A percentile compares a stretch with the other conserved stretches of the same genome.
Evolutionary conservation across 1,140 invertebrate genomes (phyloP).

Genomic region (Aphaenogaster floridana): DNA sequence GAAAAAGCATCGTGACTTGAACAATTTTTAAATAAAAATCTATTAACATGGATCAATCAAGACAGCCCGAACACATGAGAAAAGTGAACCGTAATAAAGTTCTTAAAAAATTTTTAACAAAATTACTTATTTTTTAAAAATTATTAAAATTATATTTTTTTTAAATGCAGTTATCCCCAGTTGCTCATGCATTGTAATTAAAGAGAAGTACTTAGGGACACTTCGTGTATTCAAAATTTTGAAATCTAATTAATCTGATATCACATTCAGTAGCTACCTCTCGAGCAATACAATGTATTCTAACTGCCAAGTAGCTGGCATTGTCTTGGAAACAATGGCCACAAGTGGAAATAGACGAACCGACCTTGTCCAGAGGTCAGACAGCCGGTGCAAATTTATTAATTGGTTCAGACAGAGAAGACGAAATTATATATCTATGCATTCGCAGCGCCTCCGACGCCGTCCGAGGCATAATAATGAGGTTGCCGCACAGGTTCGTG

Average conservation of each 20-base stretch:
- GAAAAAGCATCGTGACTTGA: not conserved
- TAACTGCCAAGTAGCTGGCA: conserved; percentile 77
- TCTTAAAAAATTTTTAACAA: not conserved
- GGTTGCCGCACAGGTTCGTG: conserved; percentile 52
- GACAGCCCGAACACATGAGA: not conserved
- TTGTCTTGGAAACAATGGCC: conserved; percentile 77
- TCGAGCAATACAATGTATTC: conserved; percentile 75
- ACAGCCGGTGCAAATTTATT: conserved; percentile 79
- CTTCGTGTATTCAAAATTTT: conserved; percentile 47
- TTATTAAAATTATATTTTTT: not conserved
- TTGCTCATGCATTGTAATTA: not conserved
- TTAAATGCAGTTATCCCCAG: no score
- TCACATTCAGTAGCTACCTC: conserved; percentile 66
- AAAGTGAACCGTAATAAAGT: not conserved
- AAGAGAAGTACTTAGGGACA: not conserved
- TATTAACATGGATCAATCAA: not conserved
- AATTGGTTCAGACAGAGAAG: conserved; percentile 73
- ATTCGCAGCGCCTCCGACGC: conserved; percentile 2
- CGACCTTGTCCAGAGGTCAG: conserved; percentile 68
- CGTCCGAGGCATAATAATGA: conserved; percentile 64
- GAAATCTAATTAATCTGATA: conserved; percentile 76
- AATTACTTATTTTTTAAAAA: not conserved
- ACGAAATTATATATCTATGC: conserved; percentile 67
- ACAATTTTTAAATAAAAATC: not conserved
- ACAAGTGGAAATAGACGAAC: conserved; percentile 73